These are phyloP conservation scores for Ellobius talpinus DNA, from an alignment of 2,113 vertebrate genomes.

Conservation along the genomic window DNA sequence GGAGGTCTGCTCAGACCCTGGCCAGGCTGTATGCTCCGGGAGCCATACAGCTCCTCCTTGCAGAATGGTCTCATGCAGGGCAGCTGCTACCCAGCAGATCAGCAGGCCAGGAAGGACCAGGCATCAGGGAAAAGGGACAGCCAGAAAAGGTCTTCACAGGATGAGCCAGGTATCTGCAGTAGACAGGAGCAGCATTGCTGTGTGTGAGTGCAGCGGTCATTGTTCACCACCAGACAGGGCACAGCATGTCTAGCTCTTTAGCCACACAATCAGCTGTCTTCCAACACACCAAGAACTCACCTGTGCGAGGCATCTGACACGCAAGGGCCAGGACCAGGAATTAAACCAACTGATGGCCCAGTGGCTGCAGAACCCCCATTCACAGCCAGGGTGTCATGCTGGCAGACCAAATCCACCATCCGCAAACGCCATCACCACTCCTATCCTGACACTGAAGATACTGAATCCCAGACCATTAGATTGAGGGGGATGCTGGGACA, in stretches of 20 bases:
- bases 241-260: accelerated
- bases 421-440: not conserved
- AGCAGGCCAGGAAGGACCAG: accelerated
- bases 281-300: not conserved
- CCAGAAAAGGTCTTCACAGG: not conserved
- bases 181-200: not conserved
- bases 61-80: not conserved
- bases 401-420: not conserved
- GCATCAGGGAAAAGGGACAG: not conserved
- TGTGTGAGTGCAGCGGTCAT: not conserved
- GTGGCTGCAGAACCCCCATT: not conserved
- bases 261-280: not conserved
- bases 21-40: not conserved
- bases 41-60: not conserved
- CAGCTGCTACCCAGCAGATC: not conserved
- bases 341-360: not conserved
- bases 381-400: accelerated
- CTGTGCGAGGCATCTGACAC: not conserved
- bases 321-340: not conserved
- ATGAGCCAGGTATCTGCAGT: not conserved
- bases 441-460: accelerated
- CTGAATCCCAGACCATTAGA: not conserved
- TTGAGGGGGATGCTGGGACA: not conserved
- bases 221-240: accelerated
- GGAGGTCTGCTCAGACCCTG: not conserved